phyloP scores from a whole-genome alignment of 2,888 invertebrate genomes.

The Sinhomidia bicolor region DNA sequence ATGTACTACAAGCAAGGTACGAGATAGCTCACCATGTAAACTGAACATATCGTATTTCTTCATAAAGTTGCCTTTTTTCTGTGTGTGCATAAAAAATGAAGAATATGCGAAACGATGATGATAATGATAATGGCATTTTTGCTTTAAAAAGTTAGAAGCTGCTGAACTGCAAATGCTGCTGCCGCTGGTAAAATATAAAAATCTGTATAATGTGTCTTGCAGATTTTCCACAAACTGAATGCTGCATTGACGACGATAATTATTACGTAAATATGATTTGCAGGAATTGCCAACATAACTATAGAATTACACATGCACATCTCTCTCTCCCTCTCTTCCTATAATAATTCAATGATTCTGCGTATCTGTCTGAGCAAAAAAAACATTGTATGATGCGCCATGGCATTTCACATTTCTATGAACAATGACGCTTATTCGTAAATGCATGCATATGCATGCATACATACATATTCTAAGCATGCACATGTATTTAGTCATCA shows the following conservation, averaged over 20 bases:
- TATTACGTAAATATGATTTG: slow-evolving; percentile 64
- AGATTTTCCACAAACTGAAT: slow-evolving; percentile 57
- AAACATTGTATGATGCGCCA: not conserved
- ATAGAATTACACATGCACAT: not conserved
- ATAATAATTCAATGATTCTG: not conserved
- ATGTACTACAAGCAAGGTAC: slow-evolving; percentile 10
- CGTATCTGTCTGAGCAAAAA: not conserved
- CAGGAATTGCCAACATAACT: slow-evolving; percentile 32
- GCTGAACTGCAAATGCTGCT: not conserved
- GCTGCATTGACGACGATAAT: slow-evolving; percentile 1
- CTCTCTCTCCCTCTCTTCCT: too few species aligned
- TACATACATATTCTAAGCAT: not conserved
- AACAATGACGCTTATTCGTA: not conserved
- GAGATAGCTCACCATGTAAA: not conserved
- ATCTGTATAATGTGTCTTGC: slow-evolving; percentile 58
- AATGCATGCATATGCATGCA: not conserved
- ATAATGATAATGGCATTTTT: not conserved
- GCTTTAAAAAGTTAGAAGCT: not conserved
- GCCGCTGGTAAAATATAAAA: slow-evolving; percentile 29
- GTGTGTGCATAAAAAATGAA: not conserved
- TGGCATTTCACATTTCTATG: slow-evolving; percentile 12
- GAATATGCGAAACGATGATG: not conserved
- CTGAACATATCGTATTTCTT: not conserved
- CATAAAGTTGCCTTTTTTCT: not conserved
- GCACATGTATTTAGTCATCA: not conserved